Evolutionary conservation across 2,113 vertebrate species (phyloP).

Genomic region (Elgaria multicarinata): DNA sequence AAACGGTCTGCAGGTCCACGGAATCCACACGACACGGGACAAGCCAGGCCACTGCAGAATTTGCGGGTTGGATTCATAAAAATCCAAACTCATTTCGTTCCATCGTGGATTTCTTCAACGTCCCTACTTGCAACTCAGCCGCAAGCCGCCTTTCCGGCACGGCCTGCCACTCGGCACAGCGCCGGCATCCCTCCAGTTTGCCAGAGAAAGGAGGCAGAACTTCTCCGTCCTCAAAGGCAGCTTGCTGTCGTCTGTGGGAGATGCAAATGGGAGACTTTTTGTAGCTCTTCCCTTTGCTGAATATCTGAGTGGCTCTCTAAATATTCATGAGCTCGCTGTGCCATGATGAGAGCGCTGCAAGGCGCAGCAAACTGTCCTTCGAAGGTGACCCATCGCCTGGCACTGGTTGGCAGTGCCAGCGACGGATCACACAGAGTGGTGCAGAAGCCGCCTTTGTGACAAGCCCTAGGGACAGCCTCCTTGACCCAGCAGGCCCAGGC

Average conservation of each 20-base stretch:
- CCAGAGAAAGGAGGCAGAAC: constrained; percentile 68
- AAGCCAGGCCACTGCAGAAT: too few species aligned
- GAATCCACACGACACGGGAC: too few species aligned
- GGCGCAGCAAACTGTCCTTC: constrained; percentile 61
- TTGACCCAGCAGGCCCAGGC: rapidly evolving
- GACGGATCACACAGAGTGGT: not conserved
- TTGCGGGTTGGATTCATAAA: too few species aligned
- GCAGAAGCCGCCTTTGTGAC: constrained; percentile 3
- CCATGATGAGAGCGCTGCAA: constrained; percentile 62
- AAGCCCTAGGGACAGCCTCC: not conserved
- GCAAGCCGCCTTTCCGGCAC: not conserved
- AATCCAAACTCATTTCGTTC: too few species aligned
- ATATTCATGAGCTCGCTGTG: constrained; percentile 76
- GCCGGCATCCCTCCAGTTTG: constrained; percentile 69
- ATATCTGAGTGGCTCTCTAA: constrained; percentile 74
- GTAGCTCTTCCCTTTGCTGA: constrained; percentile 71
- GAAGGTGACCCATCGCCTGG: constrained; percentile 68
- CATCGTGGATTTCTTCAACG: too few species aligned
- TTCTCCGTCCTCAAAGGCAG: constrained; percentile 59
- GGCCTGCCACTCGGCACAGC: too few species aligned
- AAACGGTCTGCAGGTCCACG: too few species aligned
- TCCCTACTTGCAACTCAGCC: too few species aligned
- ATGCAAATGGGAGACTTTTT: constrained; percentile 73
- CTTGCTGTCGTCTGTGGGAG: constrained; percentile 74
- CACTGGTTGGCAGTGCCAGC: constrained; percentile 36